Evolutionary conservation across 2,797 vertebrate genomes (phyloP).

Genomic region (Oreonectes daqikongensis): DNA sequence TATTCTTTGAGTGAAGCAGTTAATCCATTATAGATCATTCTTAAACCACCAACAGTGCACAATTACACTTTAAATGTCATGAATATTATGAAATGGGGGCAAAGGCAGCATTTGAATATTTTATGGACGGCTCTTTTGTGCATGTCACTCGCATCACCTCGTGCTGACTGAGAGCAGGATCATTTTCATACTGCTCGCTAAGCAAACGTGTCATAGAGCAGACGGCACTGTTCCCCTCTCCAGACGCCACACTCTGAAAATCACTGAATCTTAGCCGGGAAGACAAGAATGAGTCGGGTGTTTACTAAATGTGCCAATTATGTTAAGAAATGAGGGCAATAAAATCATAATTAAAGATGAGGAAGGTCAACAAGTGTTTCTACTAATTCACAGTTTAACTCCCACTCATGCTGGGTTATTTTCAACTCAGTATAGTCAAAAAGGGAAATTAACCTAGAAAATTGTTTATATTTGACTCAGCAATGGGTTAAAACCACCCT

Average conservation of each 20-base stretch:
- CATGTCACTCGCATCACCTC: conserved; percentile 1
- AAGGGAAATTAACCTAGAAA: too few relatives aligned
- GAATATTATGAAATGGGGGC: conserved; percentile 1
- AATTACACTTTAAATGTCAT: background rate
- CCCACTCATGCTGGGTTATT: too few relatives aligned
- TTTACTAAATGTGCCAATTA: conserved; percentile 51
- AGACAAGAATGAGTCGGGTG: conserved; percentile 39
- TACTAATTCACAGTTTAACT: background rate
- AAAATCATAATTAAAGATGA: background rate
- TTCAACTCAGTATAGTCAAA: background rate
- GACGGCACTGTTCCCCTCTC: conserved; percentile 20
- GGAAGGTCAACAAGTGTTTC: background rate
- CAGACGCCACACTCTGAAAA: conserved; percentile 51
- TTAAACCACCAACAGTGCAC: conserved; percentile 6
- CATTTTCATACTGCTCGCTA: conserved; percentile 57
- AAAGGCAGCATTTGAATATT: conserved; percentile 14
- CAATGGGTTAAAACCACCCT: too few relatives aligned
- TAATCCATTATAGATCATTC: conserved; percentile 9
- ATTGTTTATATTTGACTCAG: too few relatives aligned
- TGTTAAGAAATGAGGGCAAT: background rate
- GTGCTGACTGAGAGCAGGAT: conserved; percentile 57
- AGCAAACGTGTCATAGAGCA: conserved; percentile 56
- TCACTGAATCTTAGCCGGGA: conserved; percentile 55
- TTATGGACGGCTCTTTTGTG: conserved; percentile 5
- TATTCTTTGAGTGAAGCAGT: conserved; percentile 1